phyloP scores from a whole-genome alignment of 2,888 invertebrate species.

The Formica aserva region DNA sequence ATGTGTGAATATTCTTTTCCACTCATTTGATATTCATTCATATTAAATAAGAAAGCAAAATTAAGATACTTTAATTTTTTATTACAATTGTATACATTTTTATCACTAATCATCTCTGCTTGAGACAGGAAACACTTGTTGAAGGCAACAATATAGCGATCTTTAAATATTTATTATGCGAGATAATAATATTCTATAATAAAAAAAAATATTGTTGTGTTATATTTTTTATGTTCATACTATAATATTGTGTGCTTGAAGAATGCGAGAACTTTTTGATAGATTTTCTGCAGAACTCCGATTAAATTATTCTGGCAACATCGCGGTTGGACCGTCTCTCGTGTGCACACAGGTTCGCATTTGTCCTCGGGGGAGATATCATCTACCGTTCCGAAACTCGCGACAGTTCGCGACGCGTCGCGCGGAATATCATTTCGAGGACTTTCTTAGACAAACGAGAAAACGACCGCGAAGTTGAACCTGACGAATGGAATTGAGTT shows the following conservation, averaged over 20 bases:
- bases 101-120: not conserved
- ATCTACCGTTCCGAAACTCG: not conserved
- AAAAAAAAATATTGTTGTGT: not conserved
- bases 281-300: not conserved
- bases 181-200: not conserved
- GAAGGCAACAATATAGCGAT: not conserved
- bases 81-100: not conserved
- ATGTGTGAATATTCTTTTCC: constrained; percentile 27
- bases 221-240: not conserved
- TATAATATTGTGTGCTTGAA: not conserved
- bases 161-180: not conserved
- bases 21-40: not conserved
- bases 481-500: constrained; percentile 67
- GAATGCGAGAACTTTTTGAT: not conserved
- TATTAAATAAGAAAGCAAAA: not conserved
- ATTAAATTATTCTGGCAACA: not conserved
- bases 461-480: constrained; percentile 55
- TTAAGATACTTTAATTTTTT: not conserved
- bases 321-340: not conserved
- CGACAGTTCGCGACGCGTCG: not conserved
- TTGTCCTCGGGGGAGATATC: not conserved
- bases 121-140: not conserved
- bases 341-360: not conserved
- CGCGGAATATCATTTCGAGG: constrained; percentile 15
- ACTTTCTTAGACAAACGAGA: constrained; percentile 8